Evolutionary conservation across 1,140 invertebrate genomes (phyloP).

Genomic region (Drosophila subpulchrella): DNA sequence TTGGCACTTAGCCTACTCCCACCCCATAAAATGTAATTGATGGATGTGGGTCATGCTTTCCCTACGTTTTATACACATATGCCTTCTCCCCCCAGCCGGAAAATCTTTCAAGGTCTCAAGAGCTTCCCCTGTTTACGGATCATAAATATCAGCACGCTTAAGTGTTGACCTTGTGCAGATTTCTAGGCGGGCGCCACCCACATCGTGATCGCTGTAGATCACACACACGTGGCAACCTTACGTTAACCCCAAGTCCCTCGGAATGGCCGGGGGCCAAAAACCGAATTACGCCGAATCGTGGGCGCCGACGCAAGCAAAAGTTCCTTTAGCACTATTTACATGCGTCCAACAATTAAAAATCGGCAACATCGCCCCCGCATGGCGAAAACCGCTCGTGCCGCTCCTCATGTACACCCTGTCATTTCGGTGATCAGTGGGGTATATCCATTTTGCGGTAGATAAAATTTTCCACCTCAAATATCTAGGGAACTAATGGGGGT

Average conservation of each 20-base stretch:
- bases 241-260: slow-evolving; percentile 17
- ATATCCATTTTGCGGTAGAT: too few relatives aligned
- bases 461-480: background rate
- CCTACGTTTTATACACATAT: too few relatives aligned
- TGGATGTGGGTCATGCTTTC: slow-evolving; percentile 40
- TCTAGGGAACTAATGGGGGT: background rate
- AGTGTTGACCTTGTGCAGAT: slow-evolving; percentile 31
- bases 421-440: background rate
- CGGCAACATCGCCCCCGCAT: slow-evolving; percentile 65
- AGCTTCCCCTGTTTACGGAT: slow-evolving; percentile 9
- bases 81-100: too few relatives aligned
- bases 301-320: slow-evolving; percentile 33
- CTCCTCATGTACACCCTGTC: slow-evolving; percentile 4
- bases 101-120: slow-evolving; percentile 16
- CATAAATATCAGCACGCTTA: slow-evolving; percentile 47
- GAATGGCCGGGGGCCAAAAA: slow-evolving; percentile 52
- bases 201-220: slow-evolving; percentile 44
- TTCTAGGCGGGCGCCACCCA: slow-evolving; percentile 20
- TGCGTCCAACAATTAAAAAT: slow-evolving; percentile 42
- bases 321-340: slow-evolving; percentile 54
- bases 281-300: slow-evolving; percentile 44
- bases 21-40: slow-evolving; percentile 16
- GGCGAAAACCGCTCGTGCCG: slow-evolving; percentile 39
- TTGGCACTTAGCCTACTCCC: slow-evolving; percentile 25
- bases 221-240: slow-evolving; percentile 54